A percentile compares a stretch with the other conserved stretches of the same genome.
Evolutionary conservation across 2,797 vertebrate genomes (phyloP).

Genomic region (Microctenopoma lineatum): DNA sequence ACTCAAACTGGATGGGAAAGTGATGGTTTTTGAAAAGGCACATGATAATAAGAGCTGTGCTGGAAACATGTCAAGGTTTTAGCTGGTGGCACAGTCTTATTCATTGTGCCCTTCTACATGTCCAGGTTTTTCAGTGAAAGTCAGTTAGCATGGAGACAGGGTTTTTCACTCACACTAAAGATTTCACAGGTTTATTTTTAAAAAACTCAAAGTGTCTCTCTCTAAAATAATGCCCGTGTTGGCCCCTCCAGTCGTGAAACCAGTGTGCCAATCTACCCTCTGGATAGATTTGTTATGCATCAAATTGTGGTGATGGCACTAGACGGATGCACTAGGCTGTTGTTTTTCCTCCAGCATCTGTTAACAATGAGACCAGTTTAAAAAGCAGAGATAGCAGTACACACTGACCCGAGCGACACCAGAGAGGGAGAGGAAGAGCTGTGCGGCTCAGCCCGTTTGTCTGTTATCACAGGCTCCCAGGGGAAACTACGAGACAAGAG

Average conservation of each 20-base stretch:
- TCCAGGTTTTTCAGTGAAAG: slow-evolving; percentile 50
- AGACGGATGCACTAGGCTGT: slow-evolving; percentile 51
- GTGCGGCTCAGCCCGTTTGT: slow-evolving; percentile 74
- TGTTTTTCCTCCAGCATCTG: slow-evolving; percentile 78
- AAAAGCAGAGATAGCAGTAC: slow-evolving; percentile 81
- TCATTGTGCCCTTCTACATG: slow-evolving; percentile 56
- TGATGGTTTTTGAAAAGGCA: slow-evolving; percentile 62
- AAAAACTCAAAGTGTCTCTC: neutral
- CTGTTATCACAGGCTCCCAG: slow-evolving; percentile 89
- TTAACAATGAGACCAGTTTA: slow-evolving; percentile 61
- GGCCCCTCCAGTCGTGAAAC: neutral
- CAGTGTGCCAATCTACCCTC: slow-evolving; percentile 23
- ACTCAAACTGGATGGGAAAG: slow-evolving; percentile 56
- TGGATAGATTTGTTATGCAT: slow-evolving; percentile 32
- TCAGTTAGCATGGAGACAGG: slow-evolving; percentile 32
- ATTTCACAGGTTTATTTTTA: neutral
- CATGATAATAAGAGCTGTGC: slow-evolving; percentile 66
- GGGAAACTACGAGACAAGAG: slow-evolving; percentile 80
- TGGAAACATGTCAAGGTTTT: slow-evolving; percentile 69
- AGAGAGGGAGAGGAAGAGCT: slow-evolving; percentile 79
- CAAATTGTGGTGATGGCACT: slow-evolving; percentile 26
- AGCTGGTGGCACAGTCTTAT: slow-evolving; percentile 56
- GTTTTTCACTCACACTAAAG: slow-evolving; percentile 15
- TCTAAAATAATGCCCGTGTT: slow-evolving; percentile 7
- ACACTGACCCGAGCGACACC: slow-evolving; percentile 86